A percentile compares a stretch with the other conserved stretches of the same genome.
Evolutionary conservation across 2,797 vertebrate species (phyloP).

Genomic region (Hydrolagus colliei): DNA sequence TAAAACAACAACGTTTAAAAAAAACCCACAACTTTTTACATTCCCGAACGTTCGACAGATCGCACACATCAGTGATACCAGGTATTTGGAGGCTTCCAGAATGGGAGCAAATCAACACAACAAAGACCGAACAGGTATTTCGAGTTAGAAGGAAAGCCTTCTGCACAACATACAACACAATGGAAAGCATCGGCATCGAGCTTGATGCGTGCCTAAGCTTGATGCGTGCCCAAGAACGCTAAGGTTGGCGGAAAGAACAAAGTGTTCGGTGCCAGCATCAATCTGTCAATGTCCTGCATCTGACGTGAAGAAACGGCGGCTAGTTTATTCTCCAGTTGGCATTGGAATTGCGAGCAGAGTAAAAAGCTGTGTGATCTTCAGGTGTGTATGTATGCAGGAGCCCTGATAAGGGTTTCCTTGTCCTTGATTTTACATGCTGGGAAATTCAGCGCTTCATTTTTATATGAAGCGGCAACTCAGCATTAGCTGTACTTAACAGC

Average conservation of each 20-base stretch:
- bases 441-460: background rate
- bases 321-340: background rate
- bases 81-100: background rate
- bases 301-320: background rate
- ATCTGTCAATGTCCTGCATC: background rate
- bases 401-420: background rate
- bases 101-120: background rate
- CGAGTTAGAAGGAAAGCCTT: background rate
- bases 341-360: background rate
- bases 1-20: too few relatives aligned
- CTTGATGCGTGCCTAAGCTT: background rate
- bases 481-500: background rate
- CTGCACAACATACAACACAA: background rate
- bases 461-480: background rate
- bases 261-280: background rate
- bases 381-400: background rate
- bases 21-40: too few relatives aligned
- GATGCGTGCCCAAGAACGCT: background rate
- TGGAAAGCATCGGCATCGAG: background rate
- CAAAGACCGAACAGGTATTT: background rate
- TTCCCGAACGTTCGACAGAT: too few relatives aligned
- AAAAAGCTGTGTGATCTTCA: background rate
- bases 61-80: background rate
- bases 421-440: background rate
- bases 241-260: background rate